phyloP scores from a whole-genome alignment of 2,888 invertebrate genomes.

The Trissoscelio sp. region DNA sequence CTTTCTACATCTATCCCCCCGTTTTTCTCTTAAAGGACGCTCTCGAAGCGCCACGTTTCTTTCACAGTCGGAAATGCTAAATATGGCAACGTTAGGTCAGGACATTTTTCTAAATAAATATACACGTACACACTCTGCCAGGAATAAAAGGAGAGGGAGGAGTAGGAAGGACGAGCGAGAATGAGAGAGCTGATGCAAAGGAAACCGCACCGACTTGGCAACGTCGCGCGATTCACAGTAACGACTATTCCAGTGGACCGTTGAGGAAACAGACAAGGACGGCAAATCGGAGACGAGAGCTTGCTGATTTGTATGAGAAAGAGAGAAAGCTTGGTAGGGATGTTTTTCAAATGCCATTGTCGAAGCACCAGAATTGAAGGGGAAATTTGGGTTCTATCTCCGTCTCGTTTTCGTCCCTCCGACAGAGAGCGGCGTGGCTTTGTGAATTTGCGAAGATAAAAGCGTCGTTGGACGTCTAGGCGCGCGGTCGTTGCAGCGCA shows the following conservation, averaged over 20 bases:
- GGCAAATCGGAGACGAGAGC: slow-evolving; percentile 25
- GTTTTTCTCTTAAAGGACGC: slow-evolving; percentile 19
- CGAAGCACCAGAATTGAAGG: slow-evolving; percentile 47
- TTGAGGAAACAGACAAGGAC: slow-evolving; percentile 53
- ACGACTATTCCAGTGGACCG: slow-evolving; percentile 66
- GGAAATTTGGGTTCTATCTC: too few relatives aligned
- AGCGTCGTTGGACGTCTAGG: slow-evolving; percentile 77
- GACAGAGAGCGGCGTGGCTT: slow-evolving; percentile 70
- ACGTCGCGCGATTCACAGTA: slow-evolving; percentile 61
- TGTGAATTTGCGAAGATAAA: slow-evolving; percentile 78
- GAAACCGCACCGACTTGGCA: slow-evolving; percentile 65
- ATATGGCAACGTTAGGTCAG: slow-evolving; percentile 59
- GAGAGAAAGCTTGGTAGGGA: slow-evolving; percentile 41
- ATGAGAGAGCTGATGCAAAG: slow-evolving; percentile 59
- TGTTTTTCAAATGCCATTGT: slow-evolving; percentile 60
- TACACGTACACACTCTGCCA: slow-evolving; percentile 36
- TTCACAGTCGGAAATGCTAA: slow-evolving; percentile 50
- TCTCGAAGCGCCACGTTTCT: not conserved
- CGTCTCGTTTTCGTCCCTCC: too few relatives aligned
- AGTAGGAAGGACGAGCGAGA: slow-evolving; percentile 53
- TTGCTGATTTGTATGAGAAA: slow-evolving; percentile 23
- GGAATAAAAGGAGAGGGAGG: too few relatives aligned
- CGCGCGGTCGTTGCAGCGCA: slow-evolving; percentile 48
- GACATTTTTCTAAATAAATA: slow-evolving; percentile 65
- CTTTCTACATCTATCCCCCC: not conserved